These are phyloP conservation scores for Montipora efflorescens DNA, from an alignment of 64 coral and sea anemone genomes.

Conservation along the genomic window DNA sequence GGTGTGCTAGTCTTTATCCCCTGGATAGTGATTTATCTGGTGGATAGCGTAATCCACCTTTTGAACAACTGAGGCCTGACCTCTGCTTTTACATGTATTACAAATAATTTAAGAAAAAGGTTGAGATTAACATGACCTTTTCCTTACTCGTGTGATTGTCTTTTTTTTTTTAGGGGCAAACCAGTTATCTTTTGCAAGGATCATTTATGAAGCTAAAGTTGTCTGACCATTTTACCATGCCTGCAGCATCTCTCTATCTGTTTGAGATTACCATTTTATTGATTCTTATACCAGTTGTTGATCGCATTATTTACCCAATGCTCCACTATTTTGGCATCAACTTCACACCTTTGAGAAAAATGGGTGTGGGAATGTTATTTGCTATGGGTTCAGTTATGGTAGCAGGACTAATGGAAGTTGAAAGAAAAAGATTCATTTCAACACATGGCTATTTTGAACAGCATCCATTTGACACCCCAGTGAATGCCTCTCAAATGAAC, in stretches of 20 bases:
- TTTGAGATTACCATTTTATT: constrained; percentile 70
- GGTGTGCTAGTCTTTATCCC: no score
- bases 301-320: constrained; percentile 72
- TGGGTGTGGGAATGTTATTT: constrained; percentile 92
- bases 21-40: no score
- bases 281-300: constrained; percentile 86
- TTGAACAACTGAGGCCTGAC: no score
- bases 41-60: no score
- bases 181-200: constrained; percentile 82
- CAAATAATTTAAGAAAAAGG: no score
- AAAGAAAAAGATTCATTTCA: constrained; percentile 47
- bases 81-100: no score
- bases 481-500: constrained; percentile 69
- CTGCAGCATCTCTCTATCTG: constrained; percentile 72
- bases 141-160: background rate
- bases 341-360: constrained; percentile 78
- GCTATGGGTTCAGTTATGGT: constrained; percentile 76
- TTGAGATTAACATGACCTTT: background rate
- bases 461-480: constrained; percentile 43
- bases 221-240: constrained; percentile 45
- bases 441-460: constrained; percentile 31
- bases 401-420: constrained; percentile 75
- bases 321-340: constrained; percentile 52
- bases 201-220: constrained; percentile 79
- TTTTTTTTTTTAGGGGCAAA: constrained; percentile 71